Conservation (phyloP, 1,140 invertebrate species). For the Drosophila willistoni region DNA sequence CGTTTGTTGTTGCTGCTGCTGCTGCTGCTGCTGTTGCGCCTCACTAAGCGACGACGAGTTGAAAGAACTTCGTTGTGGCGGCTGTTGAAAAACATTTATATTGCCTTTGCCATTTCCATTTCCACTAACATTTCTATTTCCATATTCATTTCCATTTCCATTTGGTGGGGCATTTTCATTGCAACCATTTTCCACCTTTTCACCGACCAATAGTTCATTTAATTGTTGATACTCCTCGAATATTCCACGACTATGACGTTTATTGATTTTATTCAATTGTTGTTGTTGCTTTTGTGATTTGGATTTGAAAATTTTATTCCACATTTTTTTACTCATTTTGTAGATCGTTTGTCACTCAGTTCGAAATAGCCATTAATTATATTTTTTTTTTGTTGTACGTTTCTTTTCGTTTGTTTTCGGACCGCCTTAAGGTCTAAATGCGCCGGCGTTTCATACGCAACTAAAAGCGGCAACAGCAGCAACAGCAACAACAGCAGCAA, state of each 20-base stretch:
- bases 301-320: conserved; percentile 81
- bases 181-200: conserved; percentile 36
- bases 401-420: background rate
- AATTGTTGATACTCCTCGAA: conserved; percentile 80
- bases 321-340: conserved; percentile 82
- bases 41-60: conserved; percentile 68
- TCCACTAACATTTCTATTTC: conserved; percentile 32
- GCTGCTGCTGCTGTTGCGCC: conserved; percentile 54
- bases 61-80: conserved; percentile 72
- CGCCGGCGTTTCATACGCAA: conserved; percentile 55
- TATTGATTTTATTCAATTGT: conserved; percentile 67
- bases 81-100: conserved; percentile 70
- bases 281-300: conserved; percentile 67
- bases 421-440: conserved; percentile 46
- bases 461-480: conserved; percentile 33
- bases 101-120: conserved; percentile 31
- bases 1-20: conserved; percentile 26
- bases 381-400: background rate
- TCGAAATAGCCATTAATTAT: conserved; percentile 3
- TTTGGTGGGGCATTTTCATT: conserved; percentile 40
- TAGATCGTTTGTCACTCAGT: conserved; percentile 28
- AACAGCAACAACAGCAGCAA: conserved; percentile 21
- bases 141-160: conserved; percentile 38
- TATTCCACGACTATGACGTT: conserved; percentile 71
- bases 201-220: conserved; percentile 55